Percentiles rank a stretch among this genome's conserved stretches.
These are phyloP conservation scores for Halocynthia roretzi DNA, from an alignment of 23 tunicate species.

Conservation along the genomic window DNA sequence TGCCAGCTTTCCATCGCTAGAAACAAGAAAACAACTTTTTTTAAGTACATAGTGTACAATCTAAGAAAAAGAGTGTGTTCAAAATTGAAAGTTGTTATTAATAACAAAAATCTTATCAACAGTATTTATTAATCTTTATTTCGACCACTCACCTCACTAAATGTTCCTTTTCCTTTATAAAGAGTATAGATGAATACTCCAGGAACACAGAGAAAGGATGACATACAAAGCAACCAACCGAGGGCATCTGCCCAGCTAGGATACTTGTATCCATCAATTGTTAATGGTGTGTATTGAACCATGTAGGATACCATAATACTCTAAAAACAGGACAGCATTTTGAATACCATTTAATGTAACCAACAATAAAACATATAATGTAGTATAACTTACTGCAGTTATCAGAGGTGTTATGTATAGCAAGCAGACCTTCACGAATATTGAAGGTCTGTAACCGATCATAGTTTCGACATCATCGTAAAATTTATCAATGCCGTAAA, in stretches of 20 bases:
- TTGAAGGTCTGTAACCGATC: slow-evolving; percentile 60
- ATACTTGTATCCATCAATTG: slow-evolving; percentile 10
- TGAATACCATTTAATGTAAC: too few relatives aligned
- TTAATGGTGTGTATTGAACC: slow-evolving; percentile 4
- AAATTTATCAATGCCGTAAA: slow-evolving; percentile 41
- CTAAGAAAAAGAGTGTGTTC: too few relatives aligned
- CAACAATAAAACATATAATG: too few relatives aligned
- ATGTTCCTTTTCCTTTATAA: slow-evolving; percentile 10
- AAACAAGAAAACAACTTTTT: too few relatives aligned
- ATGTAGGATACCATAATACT: slow-evolving; percentile 19
- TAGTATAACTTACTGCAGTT: slow-evolving; percentile 16
- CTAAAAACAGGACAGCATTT: not conserved
- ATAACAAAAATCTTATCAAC: too few relatives aligned
- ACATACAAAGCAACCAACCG: slow-evolving; percentile 24
- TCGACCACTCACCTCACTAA: slow-evolving; percentile 7
- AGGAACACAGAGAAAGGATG: slow-evolving; percentile 26
- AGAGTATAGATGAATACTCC: slow-evolving; percentile 11
- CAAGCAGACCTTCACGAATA: slow-evolving; percentile 30
- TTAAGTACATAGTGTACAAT: too few relatives aligned
- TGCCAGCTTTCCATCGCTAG: too few relatives aligned
- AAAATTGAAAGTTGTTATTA: too few relatives aligned
- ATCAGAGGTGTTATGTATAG: slow-evolving; percentile 33
- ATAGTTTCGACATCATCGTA: slow-evolving; percentile 42
- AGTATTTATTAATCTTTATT: too few relatives aligned
- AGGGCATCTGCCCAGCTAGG: slow-evolving; percentile 21